Evolutionary conservation across 2,113 vertebrate species (phyloP).

Genomic region (Siphamia tubifer): DNA sequence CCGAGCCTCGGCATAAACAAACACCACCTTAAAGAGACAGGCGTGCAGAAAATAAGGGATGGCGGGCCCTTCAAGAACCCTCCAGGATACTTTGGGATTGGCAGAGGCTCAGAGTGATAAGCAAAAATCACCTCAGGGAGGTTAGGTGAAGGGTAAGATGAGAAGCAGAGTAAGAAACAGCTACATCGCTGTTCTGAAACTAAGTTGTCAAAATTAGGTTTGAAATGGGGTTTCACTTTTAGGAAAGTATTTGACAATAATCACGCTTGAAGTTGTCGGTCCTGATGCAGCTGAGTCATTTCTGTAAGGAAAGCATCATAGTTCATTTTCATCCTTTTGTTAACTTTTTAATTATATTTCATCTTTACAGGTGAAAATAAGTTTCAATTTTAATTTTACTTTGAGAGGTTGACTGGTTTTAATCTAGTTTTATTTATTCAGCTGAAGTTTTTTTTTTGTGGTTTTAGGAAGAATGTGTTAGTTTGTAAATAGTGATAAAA

Average conservation of each 20-base stretch:
- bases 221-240: neutral
- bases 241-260: neutral
- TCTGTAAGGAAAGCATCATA: neutral
- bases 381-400: too few species aligned
- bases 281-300: neutral
- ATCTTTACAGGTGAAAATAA: too few species aligned
- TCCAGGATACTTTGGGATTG: slow-evolving; percentile 14
- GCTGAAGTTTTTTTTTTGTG: too few species aligned
- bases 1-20: slow-evolving; percentile 71
- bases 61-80: slow-evolving; percentile 43
- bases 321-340: too few species aligned
- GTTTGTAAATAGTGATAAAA: too few species aligned
- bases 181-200: neutral
- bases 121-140: slow-evolving; percentile 15
- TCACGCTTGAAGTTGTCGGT: neutral
- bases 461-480: too few species aligned
- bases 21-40: slow-evolving; percentile 78
- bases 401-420: too few species aligned
- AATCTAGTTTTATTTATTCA: too few species aligned
- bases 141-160: neutral
- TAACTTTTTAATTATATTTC: too few species aligned
- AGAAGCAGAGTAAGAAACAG: neutral
- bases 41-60: slow-evolving; percentile 58
- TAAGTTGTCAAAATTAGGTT: too few species aligned
- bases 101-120: slow-evolving; percentile 12